phyloP scores from a whole-genome alignment of 2,113 vertebrate species.

The Strix aluco region DNA sequence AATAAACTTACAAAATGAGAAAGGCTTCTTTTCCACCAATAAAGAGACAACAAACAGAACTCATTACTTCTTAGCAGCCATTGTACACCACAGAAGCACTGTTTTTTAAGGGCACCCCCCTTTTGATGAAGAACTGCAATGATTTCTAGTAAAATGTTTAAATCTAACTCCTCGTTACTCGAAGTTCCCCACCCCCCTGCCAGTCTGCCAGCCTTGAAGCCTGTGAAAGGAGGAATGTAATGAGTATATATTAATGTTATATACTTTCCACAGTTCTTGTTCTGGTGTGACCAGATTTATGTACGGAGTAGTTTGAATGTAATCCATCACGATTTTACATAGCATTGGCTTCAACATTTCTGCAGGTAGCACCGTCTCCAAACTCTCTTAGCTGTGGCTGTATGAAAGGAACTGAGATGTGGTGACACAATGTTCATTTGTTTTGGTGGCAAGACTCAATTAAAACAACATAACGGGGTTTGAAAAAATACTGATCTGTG shows the following conservation, averaged over 20 bases:
- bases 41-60: not conserved
- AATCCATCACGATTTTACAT: slow-evolving; percentile 13
- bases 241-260: slow-evolving; percentile 2
- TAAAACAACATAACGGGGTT: slow-evolving; percentile 28
- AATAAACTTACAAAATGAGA: not conserved
- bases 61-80: not conserved
- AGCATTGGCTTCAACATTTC: not conserved
- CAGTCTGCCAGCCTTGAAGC: not conserved
- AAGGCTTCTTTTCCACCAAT: not conserved
- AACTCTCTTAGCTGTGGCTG: not conserved
- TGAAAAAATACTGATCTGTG: slow-evolving; percentile 45
- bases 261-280: slow-evolving; percentile 33
- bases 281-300: slow-evolving; percentile 55
- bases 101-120: not conserved
- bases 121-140: not conserved
- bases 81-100: not conserved
- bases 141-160: slow-evolving; percentile 22
- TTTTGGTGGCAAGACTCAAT: slow-evolving; percentile 32
- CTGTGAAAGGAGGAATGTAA: slow-evolving; percentile 27
- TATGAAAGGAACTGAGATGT: not conserved
- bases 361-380: not conserved
- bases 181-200: not conserved
- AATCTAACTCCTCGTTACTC: slow-evolving; percentile 7
- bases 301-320: not conserved
- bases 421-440: slow-evolving; percentile 34